phyloP scores from a whole-genome alignment of 2,888 invertebrate genomes.

The Apeira syringaria region DNA sequence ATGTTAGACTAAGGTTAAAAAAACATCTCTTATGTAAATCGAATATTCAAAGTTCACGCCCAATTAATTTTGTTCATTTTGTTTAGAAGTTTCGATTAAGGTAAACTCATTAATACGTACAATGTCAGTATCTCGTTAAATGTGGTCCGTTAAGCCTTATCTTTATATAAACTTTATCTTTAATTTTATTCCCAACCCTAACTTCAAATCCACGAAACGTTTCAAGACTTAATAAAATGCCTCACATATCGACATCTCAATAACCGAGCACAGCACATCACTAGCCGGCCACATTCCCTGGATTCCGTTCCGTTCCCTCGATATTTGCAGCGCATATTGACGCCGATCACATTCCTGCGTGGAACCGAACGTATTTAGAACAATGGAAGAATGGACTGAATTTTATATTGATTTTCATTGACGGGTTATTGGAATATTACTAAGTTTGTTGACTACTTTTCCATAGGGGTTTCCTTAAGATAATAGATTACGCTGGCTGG shows the following conservation, averaged over 20 bases:
- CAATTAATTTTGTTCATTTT: too few relatives aligned
- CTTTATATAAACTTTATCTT: too few relatives aligned
- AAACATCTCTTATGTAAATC: too few relatives aligned
- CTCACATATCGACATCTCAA: slow-evolving; percentile 34
- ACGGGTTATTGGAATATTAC: slow-evolving; percentile 31
- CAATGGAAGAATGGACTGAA: slow-evolving; percentile 35
- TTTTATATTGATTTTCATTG: slow-evolving; percentile 34
- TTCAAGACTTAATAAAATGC: slow-evolving; percentile 23
- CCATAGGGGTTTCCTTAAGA: too few relatives aligned
- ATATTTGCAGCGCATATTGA: slow-evolving; percentile 63
- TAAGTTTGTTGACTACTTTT: slow-evolving; percentile 8
- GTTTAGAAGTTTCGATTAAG: too few relatives aligned
- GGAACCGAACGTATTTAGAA: slow-evolving; percentile 35
- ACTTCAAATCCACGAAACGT: background rate
- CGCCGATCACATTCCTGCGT: slow-evolving; percentile 46
- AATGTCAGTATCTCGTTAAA: too few relatives aligned
- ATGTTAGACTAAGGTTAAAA: too few relatives aligned
- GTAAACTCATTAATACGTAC: too few relatives aligned
- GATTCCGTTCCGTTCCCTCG: slow-evolving; percentile 47
- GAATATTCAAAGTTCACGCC: too few relatives aligned
- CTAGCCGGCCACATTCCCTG: slow-evolving; percentile 57
- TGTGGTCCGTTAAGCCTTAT: too few relatives aligned
- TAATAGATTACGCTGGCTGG: too few relatives aligned
- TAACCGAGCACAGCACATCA: slow-evolving; percentile 41
- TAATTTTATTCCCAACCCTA: too few relatives aligned